Evolutionary conservation across 2,888 invertebrate genomes (phyloP), one percentile per base, ranked within the genome.

Genomic region (Eristalis pertinax): DNA sequence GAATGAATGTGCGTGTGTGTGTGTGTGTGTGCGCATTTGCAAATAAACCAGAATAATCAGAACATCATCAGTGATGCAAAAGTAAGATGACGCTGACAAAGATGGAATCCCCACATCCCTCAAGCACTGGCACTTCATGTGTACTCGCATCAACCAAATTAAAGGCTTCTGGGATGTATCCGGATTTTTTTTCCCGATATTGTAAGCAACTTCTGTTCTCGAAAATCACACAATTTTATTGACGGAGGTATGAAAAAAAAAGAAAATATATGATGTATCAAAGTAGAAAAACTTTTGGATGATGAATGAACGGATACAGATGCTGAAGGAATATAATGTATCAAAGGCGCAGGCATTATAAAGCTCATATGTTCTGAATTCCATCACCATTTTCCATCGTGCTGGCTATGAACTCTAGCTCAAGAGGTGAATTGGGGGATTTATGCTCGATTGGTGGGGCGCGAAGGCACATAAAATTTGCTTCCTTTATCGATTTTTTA

Each of bases 11-110:
- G 15, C 4, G 60, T 13, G 60, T 26, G 26, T 65, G 65, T 67
- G 79, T 64, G 26, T 7, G 60, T 13, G 26, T 26, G 26, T 60
- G 65, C 65, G 79, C 56, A 72, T 77, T 77, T 65, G 67, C 72
- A 65, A 70, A 79, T 67, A 73, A 72, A 79, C 65, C 63, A 60
- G 72, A 79, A 79, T 72, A 67, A 72, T 72, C 65, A 67, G 41
- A 32, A 72, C 64, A 43, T 67, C 72, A 65, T 72, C 65, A 79
- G 35, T 29, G 58, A 60, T 79, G 72, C 65, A 72, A 72, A 72
- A 58, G 60, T 62, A 79, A 65, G 64, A 67, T 72, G 41, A 60
- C 58, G 60, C 35, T 58, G 78, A 29, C 58, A 64, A 13, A 43
- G 60, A 10, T 41, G 29, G 29, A 56, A 32, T 72, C 35, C 38